Percentiles rank a stretch among this genome's conserved stretches.
These are phyloP conservation scores for Lampris incognitus DNA, from an alignment of 2,113 vertebrate species.

Conservation along the genomic window DNA sequence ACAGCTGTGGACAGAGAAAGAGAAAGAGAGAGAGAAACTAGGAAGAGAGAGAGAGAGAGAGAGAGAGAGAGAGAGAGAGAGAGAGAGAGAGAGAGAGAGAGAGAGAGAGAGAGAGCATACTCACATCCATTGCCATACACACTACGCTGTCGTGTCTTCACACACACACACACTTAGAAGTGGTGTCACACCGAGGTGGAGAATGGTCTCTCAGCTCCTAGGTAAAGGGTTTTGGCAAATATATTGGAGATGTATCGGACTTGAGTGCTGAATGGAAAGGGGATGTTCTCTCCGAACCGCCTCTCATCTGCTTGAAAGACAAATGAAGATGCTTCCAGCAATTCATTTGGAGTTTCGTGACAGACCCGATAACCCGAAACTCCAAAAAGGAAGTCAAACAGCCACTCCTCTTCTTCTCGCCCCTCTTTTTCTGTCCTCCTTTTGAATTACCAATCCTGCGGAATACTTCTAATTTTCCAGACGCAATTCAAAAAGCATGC, in stretches of 20 bases:
- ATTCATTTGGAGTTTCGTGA: slow-evolving; percentile 80
- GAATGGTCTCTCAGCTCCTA: slow-evolving; percentile 69
- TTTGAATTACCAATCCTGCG: neutral
- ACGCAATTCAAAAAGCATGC: no score
- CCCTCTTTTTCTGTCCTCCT: slow-evolving; percentile 11
- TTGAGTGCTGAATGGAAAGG: slow-evolving; percentile 55
- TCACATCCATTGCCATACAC: slow-evolving; percentile 61
- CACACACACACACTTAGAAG: slow-evolving; percentile 24
- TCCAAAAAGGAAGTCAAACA: slow-evolving; percentile 79
- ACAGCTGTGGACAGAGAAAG: slow-evolving; percentile 72
- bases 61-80: slow-evolving; percentile 40
- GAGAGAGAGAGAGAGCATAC: slow-evolving; percentile 46
- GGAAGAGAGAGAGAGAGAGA: slow-evolving; percentile 31
- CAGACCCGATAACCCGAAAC: slow-evolving; percentile 77
- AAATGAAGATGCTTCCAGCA: slow-evolving; percentile 78
- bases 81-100: slow-evolving; percentile 21
- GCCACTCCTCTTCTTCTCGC: slow-evolving; percentile 47
- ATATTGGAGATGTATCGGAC: slow-evolving; percentile 74
- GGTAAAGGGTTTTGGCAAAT: slow-evolving; percentile 78
- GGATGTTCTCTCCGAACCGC: slow-evolving; percentile 66
- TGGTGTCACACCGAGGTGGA: slow-evolving; percentile 39
- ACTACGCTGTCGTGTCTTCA: slow-evolving; percentile 3
- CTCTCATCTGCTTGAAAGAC: slow-evolving; percentile 75
- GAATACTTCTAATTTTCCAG: no score
- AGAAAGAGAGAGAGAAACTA: slow-evolving; percentile 30